Evolutionary conservation across 2,888 invertebrate species (phyloP), one percentile per base, ranked within the genome.

Genomic region (Tenthredo mesomela): DNA sequence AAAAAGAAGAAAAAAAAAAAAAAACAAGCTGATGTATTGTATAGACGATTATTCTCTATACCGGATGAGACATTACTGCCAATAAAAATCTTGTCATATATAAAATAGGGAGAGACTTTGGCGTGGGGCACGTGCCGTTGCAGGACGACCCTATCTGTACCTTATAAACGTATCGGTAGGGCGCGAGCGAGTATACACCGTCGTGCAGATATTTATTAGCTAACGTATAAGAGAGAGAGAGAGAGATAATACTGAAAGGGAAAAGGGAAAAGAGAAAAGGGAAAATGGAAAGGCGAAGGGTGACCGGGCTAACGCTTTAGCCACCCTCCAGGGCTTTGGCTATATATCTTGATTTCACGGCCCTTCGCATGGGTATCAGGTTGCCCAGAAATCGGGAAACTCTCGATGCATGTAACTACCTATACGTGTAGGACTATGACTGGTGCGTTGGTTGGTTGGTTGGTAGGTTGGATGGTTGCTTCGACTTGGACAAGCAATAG

Each of bases 311-410:
- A 73, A 84, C 82, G 78, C 85, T 54, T 85, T 83, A 75, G 83
- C 83, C 86, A 86, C 88, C 87, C 86, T 85, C 85, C 82, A 70
- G 88, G 87, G 87, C 65, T 67, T 15, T 61, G 82, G 82, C 90
- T 89, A 93, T 93, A 92, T 92, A 93, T 93, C 93, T 93, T 92
- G 92, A 93, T 93, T 93, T 91, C 89, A 91, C 90, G 92, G 92
- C 92, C 92, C 93, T 92, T 90, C 92, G 90, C 92, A 92, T 90
- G 91, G 90, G 90, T 93, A 93, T 93, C 93, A 89, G 91, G 92
- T 92, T 93, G 89, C 92, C 90, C 92, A 90, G 89, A 92, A 93
- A 93, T 93, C 92, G 92, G 93, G 92, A 93, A 93, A 93, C 89
- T 85, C 70, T 82, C 75, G 83, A 50, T 50, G 73, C 73, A 61